Conservation (phyloP, 2,888 invertebrate species). For the Chesias legatella region DNA sequence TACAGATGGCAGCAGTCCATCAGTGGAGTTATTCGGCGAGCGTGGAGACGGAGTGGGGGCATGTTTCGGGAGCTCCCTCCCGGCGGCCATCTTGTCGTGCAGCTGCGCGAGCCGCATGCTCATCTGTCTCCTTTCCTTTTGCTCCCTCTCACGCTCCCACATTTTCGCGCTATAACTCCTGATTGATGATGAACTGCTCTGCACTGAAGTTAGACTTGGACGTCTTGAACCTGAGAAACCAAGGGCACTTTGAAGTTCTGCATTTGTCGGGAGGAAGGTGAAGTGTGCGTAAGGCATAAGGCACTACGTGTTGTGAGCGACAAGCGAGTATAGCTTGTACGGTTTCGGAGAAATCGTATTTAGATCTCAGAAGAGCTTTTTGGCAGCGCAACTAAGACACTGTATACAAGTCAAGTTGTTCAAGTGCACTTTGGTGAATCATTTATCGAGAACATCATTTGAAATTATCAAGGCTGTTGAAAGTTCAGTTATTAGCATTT, state of each 20-base stretch:
- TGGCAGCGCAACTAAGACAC: not conserved
- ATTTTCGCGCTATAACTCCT: conserved; percentile 90
- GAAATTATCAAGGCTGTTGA: no score
- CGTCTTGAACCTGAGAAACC: conserved; percentile 87
- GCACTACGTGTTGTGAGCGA: conserved; percentile 6
- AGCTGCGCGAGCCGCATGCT: conserved; percentile 87
- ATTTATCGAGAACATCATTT: no score
- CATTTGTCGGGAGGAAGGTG: not conserved
- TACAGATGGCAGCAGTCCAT: conserved; percentile 89
- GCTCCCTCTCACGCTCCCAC: conserved; percentile 89
- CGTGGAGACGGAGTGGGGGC: conserved; percentile 87
- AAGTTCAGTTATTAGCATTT: no score
- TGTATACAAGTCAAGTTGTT: conserved; percentile 13
- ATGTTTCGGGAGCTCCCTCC: conserved; percentile 66
- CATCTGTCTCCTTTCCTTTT: conserved; percentile 90
- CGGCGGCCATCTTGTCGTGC: conserved; percentile 82
- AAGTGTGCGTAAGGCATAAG: conserved; percentile 5
- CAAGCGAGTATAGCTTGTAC: not conserved
- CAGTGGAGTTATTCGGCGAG: conserved; percentile 89
- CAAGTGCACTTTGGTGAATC: not conserved
- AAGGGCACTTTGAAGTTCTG: conserved; percentile 14
- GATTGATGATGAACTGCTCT: conserved; percentile 90
- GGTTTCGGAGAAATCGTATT: no score
- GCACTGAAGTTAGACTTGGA: conserved; percentile 92
- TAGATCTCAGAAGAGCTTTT: no score